These are phyloP conservation scores for Mellilla xanthometata DNA, from an alignment of 2,888 invertebrate species.

Conservation along the genomic window DNA sequence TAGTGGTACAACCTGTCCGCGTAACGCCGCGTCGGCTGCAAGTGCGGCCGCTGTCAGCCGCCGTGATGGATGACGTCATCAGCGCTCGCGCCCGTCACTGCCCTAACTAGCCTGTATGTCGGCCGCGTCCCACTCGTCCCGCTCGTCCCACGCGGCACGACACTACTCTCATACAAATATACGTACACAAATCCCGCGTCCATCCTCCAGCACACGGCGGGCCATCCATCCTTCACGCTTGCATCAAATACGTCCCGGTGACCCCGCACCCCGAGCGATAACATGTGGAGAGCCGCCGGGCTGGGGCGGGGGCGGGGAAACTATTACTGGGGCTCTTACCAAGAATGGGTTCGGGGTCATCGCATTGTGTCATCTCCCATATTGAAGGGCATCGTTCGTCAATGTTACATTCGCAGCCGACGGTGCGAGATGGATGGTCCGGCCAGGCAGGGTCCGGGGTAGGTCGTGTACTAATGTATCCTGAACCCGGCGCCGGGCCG, in stretches of 20 bases:
- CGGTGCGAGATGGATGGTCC: constrained; percentile 58
- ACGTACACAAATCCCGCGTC: constrained; percentile 52
- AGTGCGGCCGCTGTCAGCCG: constrained; percentile 60
- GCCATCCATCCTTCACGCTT: constrained; percentile 67
- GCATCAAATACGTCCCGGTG: constrained; percentile 71
- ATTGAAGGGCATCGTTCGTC: constrained; percentile 67
- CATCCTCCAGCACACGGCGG: constrained; percentile 49
- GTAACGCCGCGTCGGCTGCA: constrained; percentile 54
- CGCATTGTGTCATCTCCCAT: constrained; percentile 73
- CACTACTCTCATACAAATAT: too few relatives aligned
- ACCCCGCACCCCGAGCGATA: too few relatives aligned
- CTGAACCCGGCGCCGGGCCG: constrained; percentile 36
- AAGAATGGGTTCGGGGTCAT: constrained; percentile 71
- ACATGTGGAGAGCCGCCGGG: constrained; percentile 69
- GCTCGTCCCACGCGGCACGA: too few relatives aligned
- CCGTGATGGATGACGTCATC: constrained; percentile 72
- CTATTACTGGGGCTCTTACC: constrained; percentile 59
- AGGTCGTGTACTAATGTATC: constrained; percentile 48
- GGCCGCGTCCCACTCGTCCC: too few relatives aligned
- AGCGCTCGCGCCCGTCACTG: constrained; percentile 53
- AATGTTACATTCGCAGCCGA: constrained; percentile 48
- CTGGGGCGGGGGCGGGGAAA: constrained; percentile 57
- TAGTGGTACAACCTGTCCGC: constrained; percentile 30
- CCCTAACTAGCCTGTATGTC: too few relatives aligned
- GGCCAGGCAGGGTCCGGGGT: too few relatives aligned